Conservation (phyloP, 2,888 invertebrate genomes). For the Belgica antarctica region DNA sequence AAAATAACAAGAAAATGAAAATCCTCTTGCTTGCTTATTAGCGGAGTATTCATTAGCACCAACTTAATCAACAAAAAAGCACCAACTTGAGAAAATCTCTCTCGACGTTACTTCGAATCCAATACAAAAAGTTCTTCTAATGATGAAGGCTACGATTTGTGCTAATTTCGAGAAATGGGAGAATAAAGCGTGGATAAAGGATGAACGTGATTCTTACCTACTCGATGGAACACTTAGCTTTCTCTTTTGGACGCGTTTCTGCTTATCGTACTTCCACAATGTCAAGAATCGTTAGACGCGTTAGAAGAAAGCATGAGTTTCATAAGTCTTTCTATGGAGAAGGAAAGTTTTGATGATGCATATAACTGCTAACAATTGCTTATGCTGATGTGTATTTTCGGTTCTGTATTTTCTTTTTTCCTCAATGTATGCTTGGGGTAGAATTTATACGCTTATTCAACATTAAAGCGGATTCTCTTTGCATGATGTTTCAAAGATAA, state of each 20-base stretch:
- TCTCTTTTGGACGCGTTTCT: neutral
- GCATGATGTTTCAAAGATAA: no score
- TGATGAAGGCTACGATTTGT: neutral
- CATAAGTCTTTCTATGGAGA: neutral
- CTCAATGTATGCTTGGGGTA: no score
- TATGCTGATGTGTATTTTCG: neutral
- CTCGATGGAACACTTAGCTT: neutral
- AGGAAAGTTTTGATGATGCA: neutral
- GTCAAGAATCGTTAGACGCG: slow-evolving; percentile 10
- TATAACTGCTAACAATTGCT: no score
- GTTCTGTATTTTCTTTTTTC: no score
- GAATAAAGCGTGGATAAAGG: slow-evolving; percentile 8
- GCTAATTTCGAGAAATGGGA: neutral
- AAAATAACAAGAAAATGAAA: neutral
- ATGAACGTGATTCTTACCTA: slow-evolving; percentile 27
- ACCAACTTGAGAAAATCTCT: neutral
- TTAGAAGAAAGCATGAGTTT: slow-evolving; percentile 20
- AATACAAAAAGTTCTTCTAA: neutral
- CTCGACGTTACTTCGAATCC: neutral
- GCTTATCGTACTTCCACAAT: neutral
- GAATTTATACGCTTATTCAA: neutral
- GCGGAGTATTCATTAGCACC: slow-evolving; percentile 9
- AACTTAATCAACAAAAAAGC: slow-evolving; percentile 6
- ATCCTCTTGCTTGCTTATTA: slow-evolving; percentile 14
- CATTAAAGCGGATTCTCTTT: no score